Base-by-base conservation (phyloP, 2,113 vertebrate species). In the Gobio gobio region DNA sequence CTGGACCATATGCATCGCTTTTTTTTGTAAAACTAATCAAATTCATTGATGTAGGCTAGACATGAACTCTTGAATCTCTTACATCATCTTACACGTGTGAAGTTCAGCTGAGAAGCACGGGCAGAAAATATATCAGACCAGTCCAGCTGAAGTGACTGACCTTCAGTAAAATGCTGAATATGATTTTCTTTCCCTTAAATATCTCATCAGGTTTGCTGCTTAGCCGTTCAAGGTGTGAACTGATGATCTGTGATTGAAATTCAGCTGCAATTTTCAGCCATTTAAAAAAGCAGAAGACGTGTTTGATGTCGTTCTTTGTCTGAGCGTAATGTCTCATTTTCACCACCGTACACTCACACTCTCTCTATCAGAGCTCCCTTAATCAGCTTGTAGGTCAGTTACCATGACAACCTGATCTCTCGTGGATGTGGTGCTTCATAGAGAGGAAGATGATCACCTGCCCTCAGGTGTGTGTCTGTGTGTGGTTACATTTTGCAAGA, bases 331-430 rank as follows among this genome's bases (percentile, higher is more conserved):
- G 76, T 85, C 84, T 80, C 40, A 85, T 85, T 85, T 85, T 49
- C 83, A 80, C 64, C 77, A 74, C 18, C 54, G 40, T 73, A 33
- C 40, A 56, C 84, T 80, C 84, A 33, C 76, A 47, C 76, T 72
- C 84, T 85, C 54, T 72, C 77, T 63, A 85, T 85, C 84, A 85
- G 84, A 81, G 77, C 66, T 79, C 70, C 66, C 84, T 85, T 85
- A 85, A 85, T 85, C 84, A 78, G 84, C 84, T 85, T 85, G 84
- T 85, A 73, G 84, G 84, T 85, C 84, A 85, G 84, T 85, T 85
- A 85, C 84, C 78, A 85, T 85, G 84, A 73, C 84, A 85, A 85
- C 84, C 84, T 61, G 66, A 72, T 85, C 84, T 85, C 84, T 85
- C 3, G 66, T 73, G 84, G 77, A 85, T 74, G 66, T 63, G 77